Conservation (phyloP, 2,888 invertebrate genomes). For the Nemurella pictetii region DNA sequence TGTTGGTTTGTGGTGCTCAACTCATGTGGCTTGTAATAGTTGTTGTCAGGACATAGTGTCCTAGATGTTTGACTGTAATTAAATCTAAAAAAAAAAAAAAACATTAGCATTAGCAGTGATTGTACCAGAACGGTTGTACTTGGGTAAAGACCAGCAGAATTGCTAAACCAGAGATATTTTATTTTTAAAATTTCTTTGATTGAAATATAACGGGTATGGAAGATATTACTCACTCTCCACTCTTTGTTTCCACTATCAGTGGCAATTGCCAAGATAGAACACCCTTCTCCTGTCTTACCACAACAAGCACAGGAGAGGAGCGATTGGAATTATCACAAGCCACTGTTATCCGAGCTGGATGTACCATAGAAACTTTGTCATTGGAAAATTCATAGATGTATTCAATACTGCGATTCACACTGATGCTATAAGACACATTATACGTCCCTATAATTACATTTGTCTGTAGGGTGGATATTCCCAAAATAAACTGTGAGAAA, state of each 20-base stretch:
- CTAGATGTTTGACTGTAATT: conserved; percentile 62
- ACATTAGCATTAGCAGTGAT: background rate
- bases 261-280: conserved; percentile 82
- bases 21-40: conserved; percentile 53
- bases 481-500: background rate
- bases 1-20: conserved; percentile 41
- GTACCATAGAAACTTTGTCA: conserved; percentile 44
- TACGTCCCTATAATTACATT: conserved; percentile 42
- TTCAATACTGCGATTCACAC: conserved; percentile 55
- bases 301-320: conserved; percentile 69
- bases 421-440: conserved; percentile 50
- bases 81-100: conserved; percentile 49
- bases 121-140: too few species aligned
- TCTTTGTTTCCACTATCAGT: conserved; percentile 58
- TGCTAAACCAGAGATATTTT: too few species aligned
- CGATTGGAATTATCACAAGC: conserved; percentile 55
- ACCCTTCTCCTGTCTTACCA: conserved; percentile 72
- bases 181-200: too few species aligned
- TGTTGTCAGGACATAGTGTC: conserved; percentile 65
- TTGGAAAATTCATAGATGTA: conserved; percentile 59
- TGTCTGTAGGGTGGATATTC: background rate
- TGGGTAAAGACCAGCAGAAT: too few species aligned
- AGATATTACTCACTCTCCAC: conserved; percentile 46
- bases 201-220: too few species aligned
- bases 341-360: conserved; percentile 43